Conservation (phyloP, 2,797 vertebrate species). For the Alosa sapidissima region DNA sequence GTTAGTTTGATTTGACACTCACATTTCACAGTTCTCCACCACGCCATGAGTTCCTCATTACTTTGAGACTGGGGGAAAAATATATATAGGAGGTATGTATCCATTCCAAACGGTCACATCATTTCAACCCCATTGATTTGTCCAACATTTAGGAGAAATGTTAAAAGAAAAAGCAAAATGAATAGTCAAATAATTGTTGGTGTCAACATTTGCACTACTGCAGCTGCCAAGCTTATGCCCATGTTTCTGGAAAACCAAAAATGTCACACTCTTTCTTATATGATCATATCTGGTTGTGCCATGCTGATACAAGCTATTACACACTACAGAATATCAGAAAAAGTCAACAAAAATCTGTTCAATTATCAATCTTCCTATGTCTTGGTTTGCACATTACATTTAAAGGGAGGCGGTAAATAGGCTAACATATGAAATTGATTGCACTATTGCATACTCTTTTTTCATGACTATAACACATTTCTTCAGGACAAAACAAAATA, state of each 20-base stretch:
- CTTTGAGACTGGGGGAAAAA: background rate
- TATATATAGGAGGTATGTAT: background rate
- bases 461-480: background rate
- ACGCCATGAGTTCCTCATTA: conserved; percentile 15
- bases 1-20: conserved; percentile 30
- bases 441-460: too few relatives aligned
- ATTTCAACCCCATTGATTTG: background rate
- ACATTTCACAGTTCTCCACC: conserved; percentile 35
- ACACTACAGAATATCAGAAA: too few relatives aligned
- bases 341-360: too few relatives aligned
- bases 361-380: too few relatives aligned
- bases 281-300: background rate
- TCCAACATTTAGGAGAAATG: background rate
- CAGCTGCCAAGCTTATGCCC: background rate
- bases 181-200: background rate
- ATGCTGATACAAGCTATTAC: background rate
- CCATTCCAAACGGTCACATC: background rate
- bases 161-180: background rate
- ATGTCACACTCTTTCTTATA: background rate
- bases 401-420: too few relatives aligned
- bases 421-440: too few relatives aligned
- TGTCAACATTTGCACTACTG: background rate
- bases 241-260: background rate
- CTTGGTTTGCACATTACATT: too few relatives aligned
- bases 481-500: too few relatives aligned